A percentile compares a stretch with the other conserved stretches of the same genome.
These are phyloP conservation scores for Mus caroli DNA, from an alignment of 2,797 vertebrate genomes.

Conservation along the genomic window DNA sequence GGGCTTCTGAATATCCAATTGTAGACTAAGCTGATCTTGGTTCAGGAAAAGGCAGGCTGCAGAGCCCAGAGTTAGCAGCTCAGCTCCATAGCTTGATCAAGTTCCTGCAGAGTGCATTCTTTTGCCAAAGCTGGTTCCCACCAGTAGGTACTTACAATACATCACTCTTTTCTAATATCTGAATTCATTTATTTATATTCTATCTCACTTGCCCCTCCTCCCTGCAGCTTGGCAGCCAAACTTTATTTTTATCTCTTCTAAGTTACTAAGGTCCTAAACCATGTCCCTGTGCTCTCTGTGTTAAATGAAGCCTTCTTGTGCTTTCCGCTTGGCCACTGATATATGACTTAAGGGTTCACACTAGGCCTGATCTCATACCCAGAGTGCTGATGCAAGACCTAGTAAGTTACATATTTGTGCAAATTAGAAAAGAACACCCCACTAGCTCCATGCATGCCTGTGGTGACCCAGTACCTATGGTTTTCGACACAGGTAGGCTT, in stretches of 20 bases:
- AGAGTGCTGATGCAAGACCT: background rate
- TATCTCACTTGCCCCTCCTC: background rate
- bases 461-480: background rate
- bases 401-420: background rate
- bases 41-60: background rate
- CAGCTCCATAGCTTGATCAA: background rate
- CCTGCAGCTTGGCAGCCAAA: background rate
- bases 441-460: too few relatives aligned
- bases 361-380: background rate
- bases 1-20: background rate
- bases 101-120: background rate
- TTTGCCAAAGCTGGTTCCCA: background rate
- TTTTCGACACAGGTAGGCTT: background rate
- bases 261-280: background rate
- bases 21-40: background rate
- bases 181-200: background rate
- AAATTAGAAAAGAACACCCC: background rate
- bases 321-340: background rate
- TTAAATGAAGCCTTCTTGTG: background rate
- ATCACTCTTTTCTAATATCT: background rate
- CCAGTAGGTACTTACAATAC: background rate
- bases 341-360: background rate
- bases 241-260: background rate
- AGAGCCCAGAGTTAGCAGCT: background rate
- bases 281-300: background rate